These are phyloP conservation scores for Suillia variegata DNA, from an alignment of 2,888 invertebrate genomes.

Conservation along the genomic window DNA sequence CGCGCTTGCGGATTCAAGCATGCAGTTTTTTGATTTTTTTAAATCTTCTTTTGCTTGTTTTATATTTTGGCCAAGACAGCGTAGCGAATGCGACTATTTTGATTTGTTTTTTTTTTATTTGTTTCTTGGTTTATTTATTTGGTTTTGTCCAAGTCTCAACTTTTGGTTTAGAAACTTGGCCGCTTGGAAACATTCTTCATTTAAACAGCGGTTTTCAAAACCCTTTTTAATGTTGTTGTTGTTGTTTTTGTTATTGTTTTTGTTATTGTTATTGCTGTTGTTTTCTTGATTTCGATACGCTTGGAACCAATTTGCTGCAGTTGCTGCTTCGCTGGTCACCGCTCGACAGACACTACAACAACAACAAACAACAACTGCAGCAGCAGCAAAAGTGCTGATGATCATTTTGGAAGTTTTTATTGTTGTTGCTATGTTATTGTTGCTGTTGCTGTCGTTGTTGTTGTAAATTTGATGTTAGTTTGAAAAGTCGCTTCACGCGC, in stretches of 20 bases:
- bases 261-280: too few species aligned
- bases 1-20: too few species aligned
- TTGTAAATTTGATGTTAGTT: constrained; percentile 4
- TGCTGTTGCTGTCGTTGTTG: too few species aligned
- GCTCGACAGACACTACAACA: neutral
- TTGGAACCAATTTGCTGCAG: constrained; percentile 22
- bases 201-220: neutral
- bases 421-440: too few species aligned
- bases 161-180: neutral
- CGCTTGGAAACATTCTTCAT: neutral
- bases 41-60: too few species aligned
- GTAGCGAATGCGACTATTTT: too few species aligned
- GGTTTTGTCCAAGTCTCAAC: neutral
- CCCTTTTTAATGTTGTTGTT: constrained; percentile 5
- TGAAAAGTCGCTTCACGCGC: constrained; percentile 44
- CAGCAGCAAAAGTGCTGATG: neutral
- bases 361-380: constrained; percentile 3
- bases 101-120: too few species aligned
- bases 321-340: constrained; percentile 26
- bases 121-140: too few species aligned
- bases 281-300: constrained; percentile 10
- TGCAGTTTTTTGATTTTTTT: too few species aligned
- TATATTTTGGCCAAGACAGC: too few species aligned
- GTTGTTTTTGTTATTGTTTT: too few species aligned
- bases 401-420: too few species aligned